These are phyloP conservation scores for Sebastes variabilis DNA, from an alignment of 2,797 vertebrate species.

Conservation along the genomic window DNA sequence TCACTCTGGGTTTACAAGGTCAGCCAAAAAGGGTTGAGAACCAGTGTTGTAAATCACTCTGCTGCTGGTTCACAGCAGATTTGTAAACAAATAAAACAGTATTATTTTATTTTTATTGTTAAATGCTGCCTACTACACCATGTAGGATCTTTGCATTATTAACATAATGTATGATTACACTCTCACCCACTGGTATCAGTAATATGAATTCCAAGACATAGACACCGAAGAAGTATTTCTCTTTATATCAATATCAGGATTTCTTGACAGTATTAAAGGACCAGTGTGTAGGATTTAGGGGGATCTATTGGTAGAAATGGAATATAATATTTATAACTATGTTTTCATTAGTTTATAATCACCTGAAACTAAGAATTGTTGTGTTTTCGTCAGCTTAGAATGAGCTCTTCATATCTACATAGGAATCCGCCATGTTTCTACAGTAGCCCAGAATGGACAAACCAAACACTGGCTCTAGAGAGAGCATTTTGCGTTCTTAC, in stretches of 20 bases:
- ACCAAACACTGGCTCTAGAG: too few species aligned
- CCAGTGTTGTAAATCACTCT: conserved; percentile 39
- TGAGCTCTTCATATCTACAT: too few species aligned
- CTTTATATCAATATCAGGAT: conserved; percentile 9
- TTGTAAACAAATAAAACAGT: conserved; percentile 69
- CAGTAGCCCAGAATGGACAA: too few species aligned
- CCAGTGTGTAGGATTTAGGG: too few species aligned
- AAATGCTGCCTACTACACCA: conserved; percentile 38
- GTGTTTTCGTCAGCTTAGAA: too few species aligned
- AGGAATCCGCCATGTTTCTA: too few species aligned
- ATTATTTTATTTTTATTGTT: conserved; percentile 38
- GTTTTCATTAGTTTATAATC: too few species aligned
- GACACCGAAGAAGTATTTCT: conserved; percentile 14
- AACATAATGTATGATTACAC: conserved; percentile 16
- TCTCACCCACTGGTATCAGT: conserved; percentile 19
- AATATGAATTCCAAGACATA: conserved; percentile 19
- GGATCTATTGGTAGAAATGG: too few species aligned
- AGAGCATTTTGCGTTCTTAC: too few species aligned
- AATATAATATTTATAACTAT: too few species aligned
- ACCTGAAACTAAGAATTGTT: too few species aligned
- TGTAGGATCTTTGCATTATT: conserved; percentile 27
- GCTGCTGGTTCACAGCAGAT: conserved; percentile 72
- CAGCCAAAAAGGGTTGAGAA: conserved; percentile 8
- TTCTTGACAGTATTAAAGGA: conserved; percentile 22
- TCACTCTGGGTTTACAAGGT: neutral